Percentiles rank a stretch among this genome's conserved stretches.
Evolutionary conservation across 2,888 invertebrate genomes (phyloP).

Genomic region (Mesorhabditis belari): DNA sequence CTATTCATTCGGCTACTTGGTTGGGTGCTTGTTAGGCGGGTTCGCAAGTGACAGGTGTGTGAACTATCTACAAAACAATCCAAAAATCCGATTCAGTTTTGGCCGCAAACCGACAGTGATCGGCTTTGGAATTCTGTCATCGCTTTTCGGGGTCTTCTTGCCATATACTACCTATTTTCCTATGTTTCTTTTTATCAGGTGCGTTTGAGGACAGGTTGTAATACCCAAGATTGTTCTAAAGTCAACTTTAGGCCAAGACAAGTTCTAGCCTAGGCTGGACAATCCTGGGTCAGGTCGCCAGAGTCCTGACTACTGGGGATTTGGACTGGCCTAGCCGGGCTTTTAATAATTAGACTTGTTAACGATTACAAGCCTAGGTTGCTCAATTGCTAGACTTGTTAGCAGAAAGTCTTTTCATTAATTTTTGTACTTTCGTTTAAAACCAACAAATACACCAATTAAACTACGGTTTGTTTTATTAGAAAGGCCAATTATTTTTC

Average conservation of each 20-base stretch:
- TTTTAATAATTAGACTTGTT: no score
- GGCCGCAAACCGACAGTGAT: conserved; percentile 50
- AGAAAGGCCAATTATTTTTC: no score
- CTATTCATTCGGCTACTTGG: conserved; percentile 50
- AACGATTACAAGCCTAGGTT: no score
- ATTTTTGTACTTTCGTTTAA: no score
- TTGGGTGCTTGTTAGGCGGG: conserved; percentile 49
- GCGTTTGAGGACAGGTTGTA: no score
- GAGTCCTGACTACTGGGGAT: no score
- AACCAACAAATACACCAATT: no score
- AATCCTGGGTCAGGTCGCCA: not conserved
- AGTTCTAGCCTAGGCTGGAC: conserved; percentile 22
- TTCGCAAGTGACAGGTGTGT: conserved; percentile 42
- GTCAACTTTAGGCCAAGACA: not conserved
- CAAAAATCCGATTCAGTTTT: conserved; percentile 29
- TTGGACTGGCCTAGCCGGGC: no score
- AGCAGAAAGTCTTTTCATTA: no score
- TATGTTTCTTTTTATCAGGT: conserved; percentile 47
- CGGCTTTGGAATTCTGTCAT: conserved; percentile 40
- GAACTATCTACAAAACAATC: not conserved
- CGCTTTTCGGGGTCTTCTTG: conserved; percentile 48
- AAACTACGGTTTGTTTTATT: no score
- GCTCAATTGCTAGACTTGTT: no score
- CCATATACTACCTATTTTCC: conserved; percentile 42
- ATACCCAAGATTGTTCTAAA: no score